Percentiles rank a stretch among this genome's conserved stretches.
Conservation (phyloP, 2,797 vertebrate genomes). For the Pteropus rufus region DNA sequence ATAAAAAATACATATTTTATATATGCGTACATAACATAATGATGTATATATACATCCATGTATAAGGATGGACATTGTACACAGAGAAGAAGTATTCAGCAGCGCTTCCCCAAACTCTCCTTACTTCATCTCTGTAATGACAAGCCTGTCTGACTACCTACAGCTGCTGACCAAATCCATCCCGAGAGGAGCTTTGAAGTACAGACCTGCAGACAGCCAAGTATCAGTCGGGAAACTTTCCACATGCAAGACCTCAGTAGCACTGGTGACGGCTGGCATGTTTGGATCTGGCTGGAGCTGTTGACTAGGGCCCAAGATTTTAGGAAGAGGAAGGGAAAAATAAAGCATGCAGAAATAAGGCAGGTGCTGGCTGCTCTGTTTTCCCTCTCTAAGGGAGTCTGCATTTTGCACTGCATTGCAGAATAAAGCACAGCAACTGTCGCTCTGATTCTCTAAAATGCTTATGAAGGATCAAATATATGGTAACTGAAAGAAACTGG, state of each 20-base stretch:
- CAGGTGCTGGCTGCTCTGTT: background rate
- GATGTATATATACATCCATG: background rate
- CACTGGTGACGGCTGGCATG: slow-evolving; percentile 30
- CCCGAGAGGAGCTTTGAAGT: slow-evolving; percentile 73
- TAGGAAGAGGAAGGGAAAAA: slow-evolving; percentile 10
- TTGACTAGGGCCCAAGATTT: slow-evolving; percentile 23
- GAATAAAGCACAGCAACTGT: background rate
- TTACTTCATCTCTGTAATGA: slow-evolving; percentile 64
- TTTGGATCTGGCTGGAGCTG: slow-evolving; percentile 66
- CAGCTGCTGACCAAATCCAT: slow-evolving; percentile 67
- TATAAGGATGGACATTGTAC: background rate
- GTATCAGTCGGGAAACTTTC: slow-evolving; percentile 66
- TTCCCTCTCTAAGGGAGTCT: background rate
- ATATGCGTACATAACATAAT: background rate
- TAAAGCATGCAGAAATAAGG: background rate
- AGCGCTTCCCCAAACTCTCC: slow-evolving; percentile 58
- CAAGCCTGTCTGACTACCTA: slow-evolving; percentile 56
- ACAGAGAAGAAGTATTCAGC: background rate
- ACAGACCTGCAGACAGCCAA: slow-evolving; percentile 63
- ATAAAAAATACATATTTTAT: background rate
- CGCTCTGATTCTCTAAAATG: background rate
- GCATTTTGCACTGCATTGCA: background rate
- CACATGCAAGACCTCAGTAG: slow-evolving; percentile 52
- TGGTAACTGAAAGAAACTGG: no score
- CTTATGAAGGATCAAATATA: background rate